Base-by-base conservation (phyloP, 2,888 invertebrate genomes). In the Lycocerus yunnanus region DNA sequence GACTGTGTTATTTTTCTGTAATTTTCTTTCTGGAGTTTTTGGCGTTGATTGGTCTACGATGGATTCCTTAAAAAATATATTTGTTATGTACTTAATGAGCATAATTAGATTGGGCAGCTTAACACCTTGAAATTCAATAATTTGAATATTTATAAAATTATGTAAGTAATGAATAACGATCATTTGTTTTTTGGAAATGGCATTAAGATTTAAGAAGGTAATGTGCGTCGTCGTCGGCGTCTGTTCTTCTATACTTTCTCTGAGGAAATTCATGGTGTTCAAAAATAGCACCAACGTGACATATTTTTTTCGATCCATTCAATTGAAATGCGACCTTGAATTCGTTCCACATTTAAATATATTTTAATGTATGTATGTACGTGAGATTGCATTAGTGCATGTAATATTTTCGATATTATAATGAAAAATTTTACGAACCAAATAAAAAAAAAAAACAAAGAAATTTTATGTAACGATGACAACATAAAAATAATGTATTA, bases 1-100 rank as follows among this genome's bases (percentile, higher is more conserved):
- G 14, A 85, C 83, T 3, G 90, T 90, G 84, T 90, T 87, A 83
- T 89, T 88, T 84, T 90, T 86, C 85, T 89, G 89, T 75, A 90
- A 87, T 73, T 87, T 87, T 79, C 72, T 75, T 14, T 75, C 66
- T 10, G 69, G 66, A 75, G 80, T 78, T 9, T 80, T 81, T 72
- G 82, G 82, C 3, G 80, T 81, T 3, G 80, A 75, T 71, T 80
- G 80, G 58, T 82, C 81, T 79, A 80, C 80, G 24, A 43, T 20
- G 6, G 63, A 10, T 15, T 18, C 20, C 16, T 63, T 63, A 63
- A 63, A 60, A 59, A 14, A 61, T n/a, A n/a, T n/a, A 10, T n/a
- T 63, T 63, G 0, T 13, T 27, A 4, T 63, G n/a, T 6, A 60
- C 13, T 43, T 43, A 43, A 43, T 15, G 60, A 15, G 60, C 13